These are phyloP conservation scores for Lagopus muta DNA, from an alignment of 2,113 vertebrate species.

Conservation along the genomic window DNA sequence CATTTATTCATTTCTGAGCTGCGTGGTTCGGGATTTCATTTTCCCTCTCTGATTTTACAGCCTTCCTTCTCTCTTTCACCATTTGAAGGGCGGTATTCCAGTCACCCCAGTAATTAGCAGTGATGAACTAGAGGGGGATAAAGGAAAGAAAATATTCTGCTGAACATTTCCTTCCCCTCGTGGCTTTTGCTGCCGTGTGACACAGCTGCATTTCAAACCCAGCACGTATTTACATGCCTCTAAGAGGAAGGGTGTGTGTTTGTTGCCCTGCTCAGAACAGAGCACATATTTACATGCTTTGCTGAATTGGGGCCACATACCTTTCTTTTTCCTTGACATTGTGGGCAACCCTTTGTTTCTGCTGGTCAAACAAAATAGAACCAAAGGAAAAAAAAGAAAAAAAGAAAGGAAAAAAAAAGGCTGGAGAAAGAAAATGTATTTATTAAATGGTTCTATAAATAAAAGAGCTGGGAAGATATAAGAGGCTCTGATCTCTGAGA, in stretches of 20 bases:
- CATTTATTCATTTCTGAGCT: constrained; percentile 70
- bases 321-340: constrained; percentile 66
- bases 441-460: constrained; percentile 74
- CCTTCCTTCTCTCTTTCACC: not conserved
- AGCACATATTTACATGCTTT: constrained; percentile 42
- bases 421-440: constrained; percentile 47
- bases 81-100: not conserved
- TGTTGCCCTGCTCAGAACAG: constrained; percentile 11
- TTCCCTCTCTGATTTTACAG: not conserved
- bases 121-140: not conserved
- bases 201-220: not conserved
- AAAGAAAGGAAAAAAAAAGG: not conserved
- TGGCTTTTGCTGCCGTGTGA: not conserved
- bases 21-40: constrained; percentile 47
- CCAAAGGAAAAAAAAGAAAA: too few relatives aligned
- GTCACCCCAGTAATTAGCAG: not conserved
- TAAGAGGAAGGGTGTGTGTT: constrained; percentile 6
- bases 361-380: constrained; percentile 60
- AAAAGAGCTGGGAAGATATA: constrained; percentile 52
- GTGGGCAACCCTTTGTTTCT: constrained; percentile 39
- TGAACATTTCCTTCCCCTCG: not conserved
- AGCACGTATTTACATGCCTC: not conserved
- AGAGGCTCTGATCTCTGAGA: constrained; percentile 61
- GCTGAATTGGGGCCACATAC: constrained; percentile 50
- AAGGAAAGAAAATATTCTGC: not conserved